These are phyloP conservation scores for Hephaestus fuliginosus DNA, from an alignment of 2,797 vertebrate species.

Conservation along the genomic window DNA sequence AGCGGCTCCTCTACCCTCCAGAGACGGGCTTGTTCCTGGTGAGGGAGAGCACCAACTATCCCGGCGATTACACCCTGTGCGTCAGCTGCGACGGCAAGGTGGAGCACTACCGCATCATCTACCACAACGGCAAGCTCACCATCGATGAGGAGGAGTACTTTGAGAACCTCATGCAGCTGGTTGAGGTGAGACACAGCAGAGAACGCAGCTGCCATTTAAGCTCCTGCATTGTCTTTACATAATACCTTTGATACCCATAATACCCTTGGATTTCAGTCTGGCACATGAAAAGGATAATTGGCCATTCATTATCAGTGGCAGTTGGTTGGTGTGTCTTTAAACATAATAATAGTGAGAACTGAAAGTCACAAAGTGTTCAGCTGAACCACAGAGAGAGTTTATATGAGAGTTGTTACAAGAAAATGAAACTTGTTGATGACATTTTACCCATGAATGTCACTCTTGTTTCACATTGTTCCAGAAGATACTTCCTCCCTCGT, in stretches of 20 bases:
- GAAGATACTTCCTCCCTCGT: neutral
- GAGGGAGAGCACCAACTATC: conserved; percentile 98
- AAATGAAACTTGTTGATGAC: conserved; percentile 20
- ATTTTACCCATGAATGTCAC: neutral
- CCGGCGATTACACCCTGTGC: conserved; percentile 97
- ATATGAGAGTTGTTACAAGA: neutral
- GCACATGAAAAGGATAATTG: conserved; percentile 28
- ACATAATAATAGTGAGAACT: neutral
- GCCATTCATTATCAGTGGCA: conserved; percentile 2
- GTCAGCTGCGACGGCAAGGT: conserved; percentile 98
- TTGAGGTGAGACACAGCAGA: conserved; percentile 90
- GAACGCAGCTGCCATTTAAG: neutral
- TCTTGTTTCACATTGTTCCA: conserved; percentile 11
- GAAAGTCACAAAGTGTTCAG: conserved; percentile 13
- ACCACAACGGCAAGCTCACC: conserved; percentile 95
- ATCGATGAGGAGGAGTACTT: conserved; percentile 99
- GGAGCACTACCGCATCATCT: conserved; percentile 99
- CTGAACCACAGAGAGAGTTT: neutral
- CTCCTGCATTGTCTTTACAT: neutral
- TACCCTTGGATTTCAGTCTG: neutral
- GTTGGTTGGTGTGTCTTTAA: conserved; percentile 6
- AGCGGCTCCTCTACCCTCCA: conserved; percentile 92
- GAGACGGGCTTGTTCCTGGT: conserved; percentile 96
- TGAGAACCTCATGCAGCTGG: conserved; percentile 99
- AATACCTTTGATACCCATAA: conserved; percentile 1